Percentiles rank a stretch among this genome's conserved stretches.
Conservation (phyloP, 2,888 invertebrate genomes). For the Stenodera caucasica region DNA sequence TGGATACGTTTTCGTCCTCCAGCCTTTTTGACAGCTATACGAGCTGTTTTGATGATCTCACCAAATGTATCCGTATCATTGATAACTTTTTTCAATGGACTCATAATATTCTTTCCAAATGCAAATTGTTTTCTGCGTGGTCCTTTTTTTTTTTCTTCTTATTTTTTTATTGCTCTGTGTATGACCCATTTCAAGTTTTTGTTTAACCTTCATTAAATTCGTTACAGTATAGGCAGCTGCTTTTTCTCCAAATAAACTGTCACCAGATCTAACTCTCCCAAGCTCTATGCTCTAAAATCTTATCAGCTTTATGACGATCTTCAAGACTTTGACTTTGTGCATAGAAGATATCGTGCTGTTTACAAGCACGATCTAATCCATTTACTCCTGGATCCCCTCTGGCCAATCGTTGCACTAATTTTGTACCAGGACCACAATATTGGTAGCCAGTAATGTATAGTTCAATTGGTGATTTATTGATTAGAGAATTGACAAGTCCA, state of each 20-base stretch:
- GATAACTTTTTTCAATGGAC: background rate
- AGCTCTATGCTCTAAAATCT: constrained; percentile 42
- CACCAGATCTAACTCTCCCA: constrained; percentile 39
- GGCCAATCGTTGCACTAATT: constrained; percentile 36
- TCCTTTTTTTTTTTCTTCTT: background rate
- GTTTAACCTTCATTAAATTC: constrained; percentile 44
- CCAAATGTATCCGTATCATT: constrained; percentile 6
- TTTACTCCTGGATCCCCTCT: constrained; percentile 47
- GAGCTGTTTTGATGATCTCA: constrained; percentile 26
- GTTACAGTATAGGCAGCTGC: constrained; percentile 40
- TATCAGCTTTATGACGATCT: constrained; percentile 46
- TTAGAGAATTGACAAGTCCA: constrained; percentile 31
- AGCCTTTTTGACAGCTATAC: constrained; percentile 15
- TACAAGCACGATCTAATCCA: constrained; percentile 44
- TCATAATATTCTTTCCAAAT: background rate
- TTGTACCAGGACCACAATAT: constrained; percentile 38
- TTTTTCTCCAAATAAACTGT: constrained; percentile 43
- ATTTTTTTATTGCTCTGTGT: no score
- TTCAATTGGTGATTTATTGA: constrained; percentile 37
- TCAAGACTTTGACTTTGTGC: constrained; percentile 24
- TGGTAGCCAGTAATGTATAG: constrained; percentile 33
- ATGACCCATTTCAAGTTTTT: constrained; percentile 40
- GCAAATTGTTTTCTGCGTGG: background rate
- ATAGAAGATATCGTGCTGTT: constrained; percentile 47
- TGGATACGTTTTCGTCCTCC: constrained; percentile 12